Conservation (phyloP, 2,797 vertebrate genomes). For the Acridotheres tristis region DNA sequence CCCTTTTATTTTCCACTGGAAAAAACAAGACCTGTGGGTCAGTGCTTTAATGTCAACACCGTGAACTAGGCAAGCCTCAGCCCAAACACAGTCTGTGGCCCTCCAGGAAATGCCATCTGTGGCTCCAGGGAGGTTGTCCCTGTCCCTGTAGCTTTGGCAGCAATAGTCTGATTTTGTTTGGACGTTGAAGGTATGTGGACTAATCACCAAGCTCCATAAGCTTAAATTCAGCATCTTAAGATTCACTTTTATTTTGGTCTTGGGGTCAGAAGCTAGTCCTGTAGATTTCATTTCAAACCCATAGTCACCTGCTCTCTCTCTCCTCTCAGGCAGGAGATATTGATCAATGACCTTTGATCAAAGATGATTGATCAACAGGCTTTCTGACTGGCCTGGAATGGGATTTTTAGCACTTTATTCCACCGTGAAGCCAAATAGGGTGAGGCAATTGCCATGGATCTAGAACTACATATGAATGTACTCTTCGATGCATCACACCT, state of each 20-base stretch:
- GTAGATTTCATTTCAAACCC: not conserved
- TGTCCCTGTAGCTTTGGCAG: not conserved
- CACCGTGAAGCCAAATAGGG: not conserved
- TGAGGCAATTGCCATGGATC: not conserved
- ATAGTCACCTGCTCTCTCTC: fast-evolving
- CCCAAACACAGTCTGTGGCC: not conserved
- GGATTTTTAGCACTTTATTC: not conserved
- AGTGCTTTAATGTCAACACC: not conserved
- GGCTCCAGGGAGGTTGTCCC: not conserved
- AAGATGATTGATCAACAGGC: not conserved
- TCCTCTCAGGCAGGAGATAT: not conserved
- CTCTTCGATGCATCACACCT: fast-evolving
- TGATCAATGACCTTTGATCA: not conserved
- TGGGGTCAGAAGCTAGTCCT: not conserved
- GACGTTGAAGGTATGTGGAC: not conserved
- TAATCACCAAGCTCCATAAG: not conserved
- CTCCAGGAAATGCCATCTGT: not conserved
- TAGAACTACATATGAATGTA: not conserved
- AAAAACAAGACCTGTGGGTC: not conserved
- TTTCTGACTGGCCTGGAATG: not conserved
- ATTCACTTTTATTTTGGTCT: not conserved
- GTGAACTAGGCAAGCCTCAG: not conserved
- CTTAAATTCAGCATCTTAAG: not conserved
- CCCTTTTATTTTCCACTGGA: not conserved
- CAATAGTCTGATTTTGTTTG: not conserved